Percentiles rank a stretch among this genome's conserved stretches.
These are phyloP conservation scores for Oreochromis tanganicae DNA, from an alignment of 2,113 vertebrate genomes.

Conservation along the genomic window DNA sequence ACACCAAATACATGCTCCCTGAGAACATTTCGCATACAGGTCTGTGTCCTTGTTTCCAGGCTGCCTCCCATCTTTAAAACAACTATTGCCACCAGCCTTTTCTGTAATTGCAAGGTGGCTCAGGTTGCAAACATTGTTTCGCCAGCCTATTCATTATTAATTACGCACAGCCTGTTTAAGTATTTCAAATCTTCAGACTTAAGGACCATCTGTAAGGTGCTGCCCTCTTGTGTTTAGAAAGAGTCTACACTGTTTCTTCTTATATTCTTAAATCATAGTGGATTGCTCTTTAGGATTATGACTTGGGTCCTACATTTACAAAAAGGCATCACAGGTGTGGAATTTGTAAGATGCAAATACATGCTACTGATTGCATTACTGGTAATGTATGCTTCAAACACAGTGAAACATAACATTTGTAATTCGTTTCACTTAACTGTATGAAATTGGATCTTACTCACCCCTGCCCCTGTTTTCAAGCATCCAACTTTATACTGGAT, in stretches of 20 bases:
- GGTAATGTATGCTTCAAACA: not conserved
- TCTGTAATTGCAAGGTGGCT: slow-evolving; percentile 14
- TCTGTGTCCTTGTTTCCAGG: not conserved
- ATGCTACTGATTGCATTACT: not conserved
- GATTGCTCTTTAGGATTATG: not conserved
- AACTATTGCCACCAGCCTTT: not conserved
- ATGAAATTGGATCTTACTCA: not conserved
- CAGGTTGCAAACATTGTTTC: slow-evolving; percentile 22
- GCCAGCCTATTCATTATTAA: slow-evolving; percentile 25
- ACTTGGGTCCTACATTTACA: not conserved
- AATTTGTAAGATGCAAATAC: not conserved
- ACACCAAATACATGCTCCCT: not conserved
- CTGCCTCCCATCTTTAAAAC: not conserved
- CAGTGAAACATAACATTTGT: not conserved
- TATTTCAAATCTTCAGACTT: not conserved
- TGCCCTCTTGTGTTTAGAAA: slow-evolving; percentile 33
- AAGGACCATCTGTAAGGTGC: not conserved
- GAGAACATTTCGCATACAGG: not conserved
- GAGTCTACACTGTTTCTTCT: not conserved
- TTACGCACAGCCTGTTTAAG: not conserved
- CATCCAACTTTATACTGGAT: not conserved
- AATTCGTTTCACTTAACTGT: not conserved
- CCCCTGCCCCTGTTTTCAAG: not conserved
- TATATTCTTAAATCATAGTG: not conserved
- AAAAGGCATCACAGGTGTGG: not conserved